Evolutionary conservation across 2,888 invertebrate species (phyloP), one percentile per base, ranked within the genome.

Genomic region (Drosophila testacea): DNA sequence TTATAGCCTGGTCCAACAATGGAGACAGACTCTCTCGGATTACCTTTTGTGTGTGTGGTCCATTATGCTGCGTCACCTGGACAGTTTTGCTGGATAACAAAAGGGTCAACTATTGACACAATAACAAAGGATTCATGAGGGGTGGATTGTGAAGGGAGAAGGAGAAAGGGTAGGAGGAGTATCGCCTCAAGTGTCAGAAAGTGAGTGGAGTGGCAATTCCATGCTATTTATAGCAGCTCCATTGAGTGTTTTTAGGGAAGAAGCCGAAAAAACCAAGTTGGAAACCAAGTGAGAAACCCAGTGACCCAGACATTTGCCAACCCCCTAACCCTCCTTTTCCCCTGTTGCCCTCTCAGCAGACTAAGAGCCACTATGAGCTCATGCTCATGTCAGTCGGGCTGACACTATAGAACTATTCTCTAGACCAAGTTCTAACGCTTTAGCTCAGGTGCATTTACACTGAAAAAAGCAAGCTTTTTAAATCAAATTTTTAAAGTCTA

Each of bases 61-160:
- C 83, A 84, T 84, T 88, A 88, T 65, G 73, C 56, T 32, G 54
- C 87, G 87, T 83, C 83, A 88, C 89, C 87, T 84, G 83, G 88
- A 71, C 83, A 73, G 16, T 55, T 10, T 28, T 55, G 42, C 57
- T 32, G 11, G 55, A 44, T 55, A 82, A 88, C 85, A 88, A 83
- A 77, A 76, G 72, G 61, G 57, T 66, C 78, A 80, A 73, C 73
- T 73, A 71, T 83, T 83, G 83, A 88, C 88, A 80, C 73, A 71
- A 80, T 75, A 73, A 83, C 88, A 88, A 83, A 73, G 59, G 73
- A 27, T 27, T 13, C 30, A 36, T 16, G 13, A 22, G 13, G n/a
- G 4, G n/a, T n/a, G 48, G 34, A 16, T 16, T 16, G 11, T 4
- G n/a, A 7, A 10, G 32, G 3, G 22, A 6, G 32, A 27, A 1